Evolutionary conservation across 1,140 invertebrate species (phyloP).

Genomic region (Ephestia elutella): DNA sequence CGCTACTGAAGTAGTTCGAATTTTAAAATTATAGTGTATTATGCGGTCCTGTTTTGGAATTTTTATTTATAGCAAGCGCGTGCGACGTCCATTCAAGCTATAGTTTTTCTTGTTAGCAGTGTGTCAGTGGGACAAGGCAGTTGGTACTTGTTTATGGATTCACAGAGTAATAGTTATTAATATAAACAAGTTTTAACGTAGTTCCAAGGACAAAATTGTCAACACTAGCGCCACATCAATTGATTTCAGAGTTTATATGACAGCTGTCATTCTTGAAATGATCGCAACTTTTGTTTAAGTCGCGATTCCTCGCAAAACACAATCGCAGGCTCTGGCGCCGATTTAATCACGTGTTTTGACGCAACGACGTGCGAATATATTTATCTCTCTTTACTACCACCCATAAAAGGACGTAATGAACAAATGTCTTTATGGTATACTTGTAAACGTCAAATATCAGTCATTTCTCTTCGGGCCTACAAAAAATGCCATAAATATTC

Average conservation of each 20-base stretch:
- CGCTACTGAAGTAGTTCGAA: constrained; percentile 68
- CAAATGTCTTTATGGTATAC: constrained; percentile 59
- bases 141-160: too few relatives aligned
- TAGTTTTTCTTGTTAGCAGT: not conserved
- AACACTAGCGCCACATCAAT: too few relatives aligned
- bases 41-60: constrained; percentile 37
- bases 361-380: constrained; percentile 52
- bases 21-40: constrained; percentile 66
- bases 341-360: constrained; percentile 32
- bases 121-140: too few relatives aligned
- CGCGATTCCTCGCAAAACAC: not conserved
- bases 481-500: constrained; percentile 65
- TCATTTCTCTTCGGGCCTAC: constrained; percentile 46
- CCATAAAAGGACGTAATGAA: constrained; percentile 58
- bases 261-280: not conserved
- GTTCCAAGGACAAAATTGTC: too few relatives aligned
- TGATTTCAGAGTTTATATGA: not conserved
- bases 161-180: too few relatives aligned
- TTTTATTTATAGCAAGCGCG: constrained; percentile 49
- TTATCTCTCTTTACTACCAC: constrained; percentile 37
- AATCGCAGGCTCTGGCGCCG: constrained; percentile 14
- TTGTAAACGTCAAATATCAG: constrained; percentile 66
- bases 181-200: too few relatives aligned
- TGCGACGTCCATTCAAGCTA: constrained; percentile 17
- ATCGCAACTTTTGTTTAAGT: constrained; percentile 1